Percentiles rank a stretch among this genome's conserved stretches.
phyloP scores from a whole-genome alignment of 2,888 invertebrate species.

The Molorchus minor region DNA sequence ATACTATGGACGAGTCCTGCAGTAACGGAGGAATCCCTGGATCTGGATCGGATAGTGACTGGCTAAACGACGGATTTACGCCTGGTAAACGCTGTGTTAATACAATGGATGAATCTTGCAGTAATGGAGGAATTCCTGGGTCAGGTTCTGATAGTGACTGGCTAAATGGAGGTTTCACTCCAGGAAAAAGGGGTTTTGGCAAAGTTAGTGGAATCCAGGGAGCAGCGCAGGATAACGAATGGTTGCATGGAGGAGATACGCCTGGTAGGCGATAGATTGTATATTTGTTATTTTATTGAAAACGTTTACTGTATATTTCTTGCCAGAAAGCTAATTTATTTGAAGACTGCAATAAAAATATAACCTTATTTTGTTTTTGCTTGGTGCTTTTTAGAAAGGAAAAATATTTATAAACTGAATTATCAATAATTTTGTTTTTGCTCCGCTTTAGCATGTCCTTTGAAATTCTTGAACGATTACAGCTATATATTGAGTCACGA shows the following conservation, averaged over 20 bases:
- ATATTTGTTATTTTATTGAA: too few relatives aligned
- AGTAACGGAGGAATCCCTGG: slow-evolving; percentile 51
- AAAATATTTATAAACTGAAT: too few relatives aligned
- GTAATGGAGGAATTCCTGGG: slow-evolving; percentile 58
- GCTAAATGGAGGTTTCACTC: slow-evolving; percentile 38
- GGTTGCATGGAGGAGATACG: slow-evolving; percentile 38
- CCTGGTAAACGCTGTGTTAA: slow-evolving; percentile 55
- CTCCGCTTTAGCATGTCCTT: too few relatives aligned
- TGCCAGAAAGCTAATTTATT: too few relatives aligned
- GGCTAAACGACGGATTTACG: slow-evolving; percentile 38
- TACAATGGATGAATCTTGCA: slow-evolving; percentile 67
- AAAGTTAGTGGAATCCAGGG: slow-evolving; percentile 63
- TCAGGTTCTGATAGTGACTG: slow-evolving; percentile 56
- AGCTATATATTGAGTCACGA: too few relatives aligned
- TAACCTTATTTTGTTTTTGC: too few relatives aligned
- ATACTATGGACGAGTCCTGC: slow-evolving; percentile 67
- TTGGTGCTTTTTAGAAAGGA: too few relatives aligned
- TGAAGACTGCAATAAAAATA: too few relatives aligned
- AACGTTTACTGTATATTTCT: too few relatives aligned
- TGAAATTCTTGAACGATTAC: too few relatives aligned
- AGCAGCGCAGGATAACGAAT: slow-evolving; percentile 56
- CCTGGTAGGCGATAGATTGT: slow-evolving; percentile 48
- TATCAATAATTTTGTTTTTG: too few relatives aligned
- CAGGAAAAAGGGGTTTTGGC: slow-evolving; percentile 56
- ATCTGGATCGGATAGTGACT: slow-evolving; percentile 57